A percentile compares a stretch with the other conserved stretches of the same genome.
Evolutionary conservation across 2,888 invertebrate species (phyloP).

Genomic region (Marasmarcha lunaedactyla): DNA sequence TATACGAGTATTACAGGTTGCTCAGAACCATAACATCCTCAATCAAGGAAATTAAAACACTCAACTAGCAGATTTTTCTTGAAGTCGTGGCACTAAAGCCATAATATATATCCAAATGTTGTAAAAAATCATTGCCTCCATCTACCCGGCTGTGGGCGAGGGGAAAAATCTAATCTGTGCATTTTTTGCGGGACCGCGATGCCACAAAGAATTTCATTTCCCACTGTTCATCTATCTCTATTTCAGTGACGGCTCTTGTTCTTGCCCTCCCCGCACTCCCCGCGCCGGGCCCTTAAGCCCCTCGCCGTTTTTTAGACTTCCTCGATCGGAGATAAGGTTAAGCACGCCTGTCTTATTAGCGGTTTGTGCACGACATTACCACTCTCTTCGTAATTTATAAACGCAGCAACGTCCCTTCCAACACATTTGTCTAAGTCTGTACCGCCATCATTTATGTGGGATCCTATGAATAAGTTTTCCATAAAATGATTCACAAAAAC

Average conservation of each 20-base stretch:
- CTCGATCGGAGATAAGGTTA: constrained; percentile 68
- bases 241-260: constrained; percentile 71
- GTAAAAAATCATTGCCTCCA: constrained; percentile 71
- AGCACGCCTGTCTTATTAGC: constrained; percentile 63
- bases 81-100: constrained; percentile 65
- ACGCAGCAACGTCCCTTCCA: constrained; percentile 20
- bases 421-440: not conserved
- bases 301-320: constrained; percentile 63
- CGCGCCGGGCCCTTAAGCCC: constrained; percentile 26
- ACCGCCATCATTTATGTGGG: not conserved
- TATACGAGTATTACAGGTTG: too few relatives aligned
- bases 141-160: constrained; percentile 55
- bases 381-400: constrained; percentile 47
- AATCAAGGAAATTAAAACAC: constrained; percentile 67
- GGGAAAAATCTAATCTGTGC: constrained; percentile 72
- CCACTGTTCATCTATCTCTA: constrained; percentile 72
- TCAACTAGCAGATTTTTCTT: constrained; percentile 62
- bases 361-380: constrained; percentile 50
- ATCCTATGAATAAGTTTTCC: too few relatives aligned
- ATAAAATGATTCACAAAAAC: not conserved
- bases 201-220: constrained; percentile 73
- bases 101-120: constrained; percentile 62
- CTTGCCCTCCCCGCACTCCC: constrained; percentile 45
- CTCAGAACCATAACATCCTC: constrained; percentile 10
- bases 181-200: constrained; percentile 72